phyloP scores from a whole-genome alignment of 2,888 invertebrate species.

The Cantharis rufa region DNA sequence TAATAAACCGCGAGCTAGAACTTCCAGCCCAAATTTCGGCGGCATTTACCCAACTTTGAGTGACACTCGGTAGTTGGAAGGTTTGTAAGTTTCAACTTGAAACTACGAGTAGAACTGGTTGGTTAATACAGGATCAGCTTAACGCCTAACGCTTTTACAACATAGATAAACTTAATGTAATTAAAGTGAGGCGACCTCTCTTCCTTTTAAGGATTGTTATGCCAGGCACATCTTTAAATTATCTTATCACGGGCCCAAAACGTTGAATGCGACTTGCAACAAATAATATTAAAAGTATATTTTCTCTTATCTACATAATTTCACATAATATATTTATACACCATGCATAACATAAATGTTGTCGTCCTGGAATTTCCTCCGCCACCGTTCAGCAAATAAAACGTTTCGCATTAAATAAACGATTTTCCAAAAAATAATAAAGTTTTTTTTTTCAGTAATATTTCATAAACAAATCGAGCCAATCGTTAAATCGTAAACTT shows the following conservation, averaged over 20 bases:
- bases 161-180: conserved; percentile 29
- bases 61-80: conserved; percentile 40
- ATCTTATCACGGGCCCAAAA: conserved; percentile 20
- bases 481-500: not conserved
- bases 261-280: conserved; percentile 15
- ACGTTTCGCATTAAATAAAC: not conserved
- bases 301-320: conserved; percentile 18
- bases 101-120: conserved; percentile 23
- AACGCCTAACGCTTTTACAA: conserved; percentile 25
- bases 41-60: conserved; percentile 40
- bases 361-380: not conserved
- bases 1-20: conserved; percentile 42
- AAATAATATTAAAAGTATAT: conserved; percentile 13
- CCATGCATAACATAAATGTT: not conserved
- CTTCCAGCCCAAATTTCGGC: conserved; percentile 38
- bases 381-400: not conserved
- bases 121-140: conserved; percentile 23
- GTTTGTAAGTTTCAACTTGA: conserved; percentile 34
- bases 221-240: conserved; percentile 28
- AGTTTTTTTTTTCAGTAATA: not conserved
- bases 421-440: not conserved
- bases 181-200: conserved; percentile 23
- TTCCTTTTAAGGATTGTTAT: conserved; percentile 25
- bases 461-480: not conserved
- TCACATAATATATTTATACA: not conserved